These are phyloP conservation scores for Hymenochirus boettgeri DNA, from an alignment of 2,113 vertebrate genomes.

Conservation along the genomic window DNA sequence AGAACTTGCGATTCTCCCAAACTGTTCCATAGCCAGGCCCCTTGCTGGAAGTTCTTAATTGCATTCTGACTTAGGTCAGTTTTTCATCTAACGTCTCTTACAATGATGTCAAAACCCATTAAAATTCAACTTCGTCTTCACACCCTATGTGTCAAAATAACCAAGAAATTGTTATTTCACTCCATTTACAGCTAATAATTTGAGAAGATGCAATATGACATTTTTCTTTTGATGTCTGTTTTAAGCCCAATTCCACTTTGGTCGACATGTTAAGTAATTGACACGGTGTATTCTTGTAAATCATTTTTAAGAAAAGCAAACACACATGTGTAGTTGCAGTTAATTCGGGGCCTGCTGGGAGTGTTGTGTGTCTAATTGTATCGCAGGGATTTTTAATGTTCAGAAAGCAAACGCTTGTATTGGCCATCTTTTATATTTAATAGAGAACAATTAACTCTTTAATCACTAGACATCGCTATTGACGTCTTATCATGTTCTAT, in stretches of 20 bases:
- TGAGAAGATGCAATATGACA: constrained; percentile 22
- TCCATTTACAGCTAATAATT: constrained; percentile 41
- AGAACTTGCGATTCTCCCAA: not conserved
- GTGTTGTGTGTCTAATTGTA: constrained; percentile 35
- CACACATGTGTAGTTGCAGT: constrained; percentile 24
- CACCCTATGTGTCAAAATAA: constrained; percentile 39
- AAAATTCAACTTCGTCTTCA: constrained; percentile 30
- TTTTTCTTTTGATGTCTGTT: constrained; percentile 42
- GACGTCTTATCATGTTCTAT: not conserved
- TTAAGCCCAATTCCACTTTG: constrained; percentile 32
- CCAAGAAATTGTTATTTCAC: constrained; percentile 42
- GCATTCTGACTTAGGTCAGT: not conserved
- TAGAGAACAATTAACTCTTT: not conserved
- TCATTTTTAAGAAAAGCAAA: constrained; percentile 28
- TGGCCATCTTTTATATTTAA: not conserved
- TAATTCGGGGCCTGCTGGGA: constrained; percentile 30
- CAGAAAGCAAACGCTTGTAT: constrained; percentile 4
- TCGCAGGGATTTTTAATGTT: constrained; percentile 11
- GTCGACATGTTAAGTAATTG: constrained; percentile 39
- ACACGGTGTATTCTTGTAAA: constrained; percentile 34
- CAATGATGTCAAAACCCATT: constrained; percentile 31
- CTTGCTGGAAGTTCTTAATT: too few species aligned
- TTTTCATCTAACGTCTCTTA: constrained; percentile 14
- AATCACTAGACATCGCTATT: too few species aligned
- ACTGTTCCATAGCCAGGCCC: too few species aligned